phyloP scores from a whole-genome alignment of 1,140 invertebrate genomes.

The Drosophila dunni region DNA sequence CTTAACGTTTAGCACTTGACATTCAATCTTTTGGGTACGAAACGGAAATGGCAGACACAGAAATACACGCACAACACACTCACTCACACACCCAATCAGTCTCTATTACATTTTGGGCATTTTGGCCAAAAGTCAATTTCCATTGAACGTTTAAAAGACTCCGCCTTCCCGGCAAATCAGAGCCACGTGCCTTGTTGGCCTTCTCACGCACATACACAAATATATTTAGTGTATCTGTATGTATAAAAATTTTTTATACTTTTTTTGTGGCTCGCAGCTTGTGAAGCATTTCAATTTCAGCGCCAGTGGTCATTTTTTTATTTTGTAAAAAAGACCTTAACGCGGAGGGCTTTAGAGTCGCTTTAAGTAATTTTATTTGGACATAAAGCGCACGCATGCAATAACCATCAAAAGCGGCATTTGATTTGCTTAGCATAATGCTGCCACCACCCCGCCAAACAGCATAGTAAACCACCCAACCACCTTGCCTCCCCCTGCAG shows the following conservation, averaged over 20 bases:
- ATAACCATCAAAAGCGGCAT: conserved; percentile 60
- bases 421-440: conserved; percentile 71
- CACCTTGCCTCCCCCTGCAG: not conserved
- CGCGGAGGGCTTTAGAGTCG: conserved; percentile 15
- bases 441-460: not conserved
- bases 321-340: not conserved
- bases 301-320: conserved; percentile 35
- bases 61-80: not conserved
- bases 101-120: conserved; percentile 28
- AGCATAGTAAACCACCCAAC: not conserved
- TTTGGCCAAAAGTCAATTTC: conserved; percentile 30
- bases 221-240: too few species aligned
- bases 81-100: conserved; percentile 12
- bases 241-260: not conserved
- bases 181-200: conserved; percentile 35
- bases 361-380: conserved; percentile 42
- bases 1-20: conserved; percentile 38
- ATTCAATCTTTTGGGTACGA: conserved; percentile 39
- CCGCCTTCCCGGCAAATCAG: conserved; percentile 6
- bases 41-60: conserved; percentile 26
- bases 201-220: conserved; percentile 1
- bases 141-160: conserved; percentile 32
- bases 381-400: conserved; percentile 60
- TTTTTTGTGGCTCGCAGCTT: conserved; percentile 22
- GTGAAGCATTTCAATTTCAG: conserved; percentile 42